phyloP scores from a whole-genome alignment of 2,797 vertebrate species.

The Takifugu rubripes region DNA sequence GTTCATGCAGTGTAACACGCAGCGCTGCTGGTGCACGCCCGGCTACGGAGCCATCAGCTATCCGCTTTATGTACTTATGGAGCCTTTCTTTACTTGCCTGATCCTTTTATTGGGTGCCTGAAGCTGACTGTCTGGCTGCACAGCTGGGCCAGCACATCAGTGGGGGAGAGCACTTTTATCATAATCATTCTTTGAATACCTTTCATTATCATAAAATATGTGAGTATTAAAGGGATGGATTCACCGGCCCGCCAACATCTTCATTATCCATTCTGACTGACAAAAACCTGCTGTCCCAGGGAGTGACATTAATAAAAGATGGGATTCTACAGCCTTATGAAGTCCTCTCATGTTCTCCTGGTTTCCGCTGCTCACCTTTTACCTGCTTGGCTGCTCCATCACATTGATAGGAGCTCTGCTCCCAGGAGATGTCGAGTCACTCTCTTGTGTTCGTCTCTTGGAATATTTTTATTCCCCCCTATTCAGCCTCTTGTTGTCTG shows the following conservation, averaged over 20 bases:
- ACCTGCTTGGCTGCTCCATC: slow-evolving; percentile 75
- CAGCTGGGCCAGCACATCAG: slow-evolving; percentile 62
- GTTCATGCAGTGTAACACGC: slow-evolving; percentile 43
- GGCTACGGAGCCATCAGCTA: slow-evolving; percentile 37
- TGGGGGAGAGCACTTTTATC: slow-evolving; percentile 68
- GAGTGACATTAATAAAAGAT: slow-evolving; percentile 74
- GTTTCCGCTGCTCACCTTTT: slow-evolving; percentile 81
- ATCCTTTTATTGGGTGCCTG: slow-evolving; percentile 58
- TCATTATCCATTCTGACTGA: slow-evolving; percentile 75
- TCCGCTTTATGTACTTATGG: slow-evolving; percentile 51
- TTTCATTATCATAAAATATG: slow-evolving; percentile 77
- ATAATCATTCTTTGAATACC: slow-evolving; percentile 74
- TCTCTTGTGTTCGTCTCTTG: slow-evolving; percentile 46
- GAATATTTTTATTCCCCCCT: too few species aligned
- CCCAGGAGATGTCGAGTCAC: slow-evolving; percentile 31
- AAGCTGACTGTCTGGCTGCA: slow-evolving; percentile 55
- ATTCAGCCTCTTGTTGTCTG: too few species aligned
- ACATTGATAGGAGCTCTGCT: slow-evolving; percentile 48
- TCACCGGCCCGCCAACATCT: slow-evolving; percentile 62
- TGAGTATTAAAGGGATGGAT: slow-evolving; percentile 71
- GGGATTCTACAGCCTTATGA: slow-evolving; percentile 81
- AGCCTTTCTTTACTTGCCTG: slow-evolving; percentile 53
- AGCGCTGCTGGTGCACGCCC: slow-evolving; percentile 16
- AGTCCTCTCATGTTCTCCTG: slow-evolving; percentile 85
- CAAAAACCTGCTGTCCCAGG: slow-evolving; percentile 65